Conservation (phyloP, 2,888 invertebrate species). For the Villa cingulata region DNA sequence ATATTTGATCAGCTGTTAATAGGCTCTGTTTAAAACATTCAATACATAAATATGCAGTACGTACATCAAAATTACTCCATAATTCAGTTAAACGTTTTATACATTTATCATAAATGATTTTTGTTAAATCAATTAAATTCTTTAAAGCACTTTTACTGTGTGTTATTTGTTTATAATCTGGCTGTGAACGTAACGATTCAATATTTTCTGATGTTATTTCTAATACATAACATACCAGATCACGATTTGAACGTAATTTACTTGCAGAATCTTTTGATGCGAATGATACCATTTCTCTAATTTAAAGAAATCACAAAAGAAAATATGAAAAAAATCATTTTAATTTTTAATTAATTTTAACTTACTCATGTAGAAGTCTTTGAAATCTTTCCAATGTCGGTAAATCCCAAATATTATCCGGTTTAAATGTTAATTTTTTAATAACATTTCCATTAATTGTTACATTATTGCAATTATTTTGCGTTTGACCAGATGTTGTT, state of each 20-base stretch:
- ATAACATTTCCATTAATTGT: constrained; percentile 24
- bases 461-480: constrained; percentile 20
- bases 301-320: too few relatives aligned
- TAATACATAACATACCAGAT: constrained; percentile 43
- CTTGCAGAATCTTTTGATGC: constrained; percentile 35
- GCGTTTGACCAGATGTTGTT: constrained; percentile 8
- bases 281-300: constrained; percentile 34
- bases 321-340: neutral
- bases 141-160: constrained; percentile 28
- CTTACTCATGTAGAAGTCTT: constrained; percentile 27
- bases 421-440: constrained; percentile 24
- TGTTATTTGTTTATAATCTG: constrained; percentile 27
- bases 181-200: constrained; percentile 24
- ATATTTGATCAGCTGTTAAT: constrained; percentile 25
- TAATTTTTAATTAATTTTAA: constrained; percentile 1
- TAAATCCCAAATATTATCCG: constrained; percentile 31
- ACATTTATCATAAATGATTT: constrained; percentile 34
- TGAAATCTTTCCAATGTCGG: constrained; percentile 25
- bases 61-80: constrained; percentile 38
- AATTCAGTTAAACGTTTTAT: constrained; percentile 37
- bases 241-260: constrained; percentile 37
- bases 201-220: constrained; percentile 25
- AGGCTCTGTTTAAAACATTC: constrained; percentile 41
- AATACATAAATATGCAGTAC: constrained; percentile 37
- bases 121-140: constrained; percentile 26